Evolutionary conservation across 2,113 vertebrate species (phyloP), one percentile per base, ranked within the genome.

Genomic region (Pelodiscus sinensis): DNA sequence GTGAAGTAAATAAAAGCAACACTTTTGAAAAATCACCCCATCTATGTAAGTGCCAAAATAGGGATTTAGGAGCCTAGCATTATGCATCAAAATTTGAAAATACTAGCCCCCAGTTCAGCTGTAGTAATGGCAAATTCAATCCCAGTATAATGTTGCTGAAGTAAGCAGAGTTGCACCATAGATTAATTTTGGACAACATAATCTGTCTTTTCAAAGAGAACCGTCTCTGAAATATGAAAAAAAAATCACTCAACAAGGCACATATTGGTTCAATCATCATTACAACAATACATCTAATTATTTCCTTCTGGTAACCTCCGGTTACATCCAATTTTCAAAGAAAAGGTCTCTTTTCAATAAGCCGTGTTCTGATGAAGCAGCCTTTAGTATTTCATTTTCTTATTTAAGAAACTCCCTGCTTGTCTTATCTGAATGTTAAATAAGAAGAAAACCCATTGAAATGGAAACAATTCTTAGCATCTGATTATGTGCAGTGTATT

Each of bases 401-500:
- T 79, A 81, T 79, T 86, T 78, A 51, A 84, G 68, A 21, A 62
- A 2, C 9, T 87, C 78, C n/a, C 13, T 82, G 25, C 29, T 77
- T 75, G 89, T 92, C 55, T 84, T 81, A 79, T 84, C 31, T 89
- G 15, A 57, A 44, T 71, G 71, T 86, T 93, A 79, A 65, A 79
- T 55, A 81, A 87, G 22, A 86, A 73, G 50, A 85, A 86, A 95
- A 73, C 11, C 60, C 9, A 90, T 6, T 78, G 71, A 85, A 94
- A 94, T 85, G 31, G 52, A 92, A 92, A 84, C 68, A 89, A 91
- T 80, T 38, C 55, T 81, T 73, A 92, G 65, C 8, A 24, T 38
- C 71, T 88, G 81, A 92, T 94, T 60, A 57, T 51, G n/a, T 88
- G 62, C 80, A 90, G 79, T 54, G 29, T 60, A 79, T n/a, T 84